A percentile compares a stretch with the other conserved stretches of the same genome.
These are phyloP conservation scores for Diachrysia chrysitis DNA, from an alignment of 2,888 invertebrate genomes.

Conservation along the genomic window DNA sequence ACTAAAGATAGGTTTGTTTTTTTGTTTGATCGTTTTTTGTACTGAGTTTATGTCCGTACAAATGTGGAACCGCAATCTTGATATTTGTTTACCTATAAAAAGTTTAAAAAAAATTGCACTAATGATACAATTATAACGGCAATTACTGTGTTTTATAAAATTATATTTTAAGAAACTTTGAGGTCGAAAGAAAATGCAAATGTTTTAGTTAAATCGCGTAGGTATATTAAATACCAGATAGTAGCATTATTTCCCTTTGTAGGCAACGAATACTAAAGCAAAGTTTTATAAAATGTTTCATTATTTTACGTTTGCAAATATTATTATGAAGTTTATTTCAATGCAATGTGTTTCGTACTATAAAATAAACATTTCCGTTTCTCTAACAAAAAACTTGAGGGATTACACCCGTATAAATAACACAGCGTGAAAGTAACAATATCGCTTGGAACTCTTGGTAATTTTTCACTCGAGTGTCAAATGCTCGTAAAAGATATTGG, in stretches of 20 bases:
- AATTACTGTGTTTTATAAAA: too few relatives aligned
- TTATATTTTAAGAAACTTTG: too few relatives aligned
- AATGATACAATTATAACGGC: too few relatives aligned
- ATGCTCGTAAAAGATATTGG: constrained; percentile 85
- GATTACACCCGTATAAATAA: constrained; percentile 66
- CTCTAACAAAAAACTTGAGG: constrained; percentile 53
- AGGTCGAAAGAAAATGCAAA: not conserved
- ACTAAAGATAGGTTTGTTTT: constrained; percentile 32
- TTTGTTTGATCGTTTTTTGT: constrained; percentile 20
- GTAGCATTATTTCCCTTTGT: not conserved
- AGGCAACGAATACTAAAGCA: not conserved
- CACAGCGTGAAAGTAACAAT: constrained; percentile 75
- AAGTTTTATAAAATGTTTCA: not conserved
- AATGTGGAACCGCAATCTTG: too few relatives aligned
- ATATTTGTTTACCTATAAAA: too few relatives aligned
- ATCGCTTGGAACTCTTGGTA: constrained; percentile 74
- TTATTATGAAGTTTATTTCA: constrained; percentile 12
- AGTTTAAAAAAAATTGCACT: too few relatives aligned
- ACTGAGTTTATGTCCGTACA: constrained; percentile 10
- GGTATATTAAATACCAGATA: not conserved
- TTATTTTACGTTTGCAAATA: not conserved
- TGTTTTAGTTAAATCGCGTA: not conserved
- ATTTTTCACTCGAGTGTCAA: constrained; percentile 85
- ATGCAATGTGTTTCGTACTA: constrained; percentile 31
- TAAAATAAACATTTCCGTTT: constrained; percentile 50